phyloP scores from a whole-genome alignment of 64 coral and sea anemone genomes.

The Actinia equina region DNA sequence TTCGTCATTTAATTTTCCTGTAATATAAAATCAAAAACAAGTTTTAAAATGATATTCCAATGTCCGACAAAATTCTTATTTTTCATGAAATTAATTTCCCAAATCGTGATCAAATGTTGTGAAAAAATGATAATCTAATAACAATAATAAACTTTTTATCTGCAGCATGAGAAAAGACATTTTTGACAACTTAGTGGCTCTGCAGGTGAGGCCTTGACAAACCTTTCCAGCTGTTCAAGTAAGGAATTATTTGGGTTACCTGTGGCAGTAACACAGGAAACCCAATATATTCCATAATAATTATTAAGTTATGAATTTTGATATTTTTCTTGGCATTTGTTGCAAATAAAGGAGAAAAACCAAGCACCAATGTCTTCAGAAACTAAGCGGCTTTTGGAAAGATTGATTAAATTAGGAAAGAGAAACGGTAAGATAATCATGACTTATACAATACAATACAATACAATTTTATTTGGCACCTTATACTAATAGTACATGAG shows the following conservation, averaged over 20 bases:
- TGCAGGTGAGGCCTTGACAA: slow-evolving; percentile 50
- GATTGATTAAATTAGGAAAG: slow-evolving; percentile 84
- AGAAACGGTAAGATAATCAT: slow-evolving; percentile 69
- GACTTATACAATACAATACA: not conserved
- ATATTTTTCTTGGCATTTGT: not conserved
- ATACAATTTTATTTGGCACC: too few species aligned
- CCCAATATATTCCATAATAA: too few species aligned
- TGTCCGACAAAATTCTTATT: not conserved
- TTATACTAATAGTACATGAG: too few species aligned
- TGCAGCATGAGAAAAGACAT: slow-evolving; percentile 97
- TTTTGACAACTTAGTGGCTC: slow-evolving; percentile 88
- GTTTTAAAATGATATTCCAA: too few species aligned
- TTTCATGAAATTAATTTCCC: not conserved
- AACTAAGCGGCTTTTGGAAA: slow-evolving; percentile 63
- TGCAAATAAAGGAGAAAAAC: slow-evolving; percentile 40
- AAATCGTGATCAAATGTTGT: not conserved
- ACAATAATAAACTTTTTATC: not conserved
- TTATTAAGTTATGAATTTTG: too few species aligned
- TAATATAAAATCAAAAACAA: too few species aligned
- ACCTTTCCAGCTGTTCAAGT: not conserved
- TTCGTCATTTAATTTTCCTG: too few species aligned
- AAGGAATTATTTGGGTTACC: not conserved
- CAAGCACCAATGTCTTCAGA: slow-evolving; percentile 52
- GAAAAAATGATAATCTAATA: not conserved
- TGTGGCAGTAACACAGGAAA: not conserved